These are phyloP conservation scores for Cotesia congregata DNA, from an alignment of 2,888 invertebrate genomes.

Conservation along the genomic window DNA sequence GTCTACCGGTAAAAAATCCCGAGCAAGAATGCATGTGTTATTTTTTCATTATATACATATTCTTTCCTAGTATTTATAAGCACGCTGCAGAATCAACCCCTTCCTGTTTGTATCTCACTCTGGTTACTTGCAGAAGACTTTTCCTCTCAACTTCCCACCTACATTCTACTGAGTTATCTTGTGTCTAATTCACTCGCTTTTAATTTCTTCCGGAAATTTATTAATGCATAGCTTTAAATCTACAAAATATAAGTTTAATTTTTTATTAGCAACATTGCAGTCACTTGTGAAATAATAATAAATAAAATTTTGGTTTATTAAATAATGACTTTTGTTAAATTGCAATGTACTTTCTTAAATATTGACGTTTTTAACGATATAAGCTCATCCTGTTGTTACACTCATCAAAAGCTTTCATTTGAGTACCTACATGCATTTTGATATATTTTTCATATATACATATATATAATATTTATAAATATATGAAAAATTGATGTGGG, in stretches of 20 bases:
- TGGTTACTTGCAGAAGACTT: conserved; percentile 21
- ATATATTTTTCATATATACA: too few relatives aligned
- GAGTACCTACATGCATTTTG: too few relatives aligned
- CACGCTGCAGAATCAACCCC: conserved; percentile 26
- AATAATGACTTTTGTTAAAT: too few relatives aligned
- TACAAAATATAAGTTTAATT: conserved; percentile 1
- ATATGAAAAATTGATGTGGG: too few relatives aligned
- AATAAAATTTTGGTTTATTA: too few relatives aligned
- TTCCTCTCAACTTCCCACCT: conserved; percentile 26
- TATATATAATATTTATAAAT: too few relatives aligned
- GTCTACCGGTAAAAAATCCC: conserved; percentile 26
- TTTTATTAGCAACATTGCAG: neutral
- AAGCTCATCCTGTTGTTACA: too few relatives aligned
- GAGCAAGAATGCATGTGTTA: neutral
- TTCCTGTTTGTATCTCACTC: conserved; percentile 33
- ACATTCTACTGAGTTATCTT: neutral
- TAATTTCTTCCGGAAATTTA: conserved; percentile 33
- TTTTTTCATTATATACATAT: neutral
- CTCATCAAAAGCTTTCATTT: too few relatives aligned
- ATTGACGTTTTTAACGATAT: too few relatives aligned
- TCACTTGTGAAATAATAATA: too few relatives aligned
- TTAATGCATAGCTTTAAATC: neutral
- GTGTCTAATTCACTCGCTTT: conserved; percentile 10
- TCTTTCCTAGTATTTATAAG: conserved; percentile 17
- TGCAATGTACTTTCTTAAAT: too few relatives aligned